Evolutionary conservation across 2,888 invertebrate genomes (phyloP).

Genomic region (Macaria notata): DNA sequence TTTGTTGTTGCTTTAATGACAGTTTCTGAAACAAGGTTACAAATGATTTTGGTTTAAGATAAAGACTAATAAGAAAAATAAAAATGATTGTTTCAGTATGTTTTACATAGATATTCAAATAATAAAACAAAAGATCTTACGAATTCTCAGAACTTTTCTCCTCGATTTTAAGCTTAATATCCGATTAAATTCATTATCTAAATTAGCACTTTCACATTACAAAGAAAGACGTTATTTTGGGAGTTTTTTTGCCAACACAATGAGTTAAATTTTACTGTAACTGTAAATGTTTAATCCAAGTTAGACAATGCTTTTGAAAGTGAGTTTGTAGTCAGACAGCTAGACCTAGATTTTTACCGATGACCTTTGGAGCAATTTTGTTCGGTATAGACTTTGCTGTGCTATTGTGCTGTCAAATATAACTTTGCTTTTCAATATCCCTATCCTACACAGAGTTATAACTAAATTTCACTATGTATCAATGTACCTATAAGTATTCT

Average conservation of each 20-base stretch:
- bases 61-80: too few relatives aligned
- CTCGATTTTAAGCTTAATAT: background rate
- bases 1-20: too few relatives aligned
- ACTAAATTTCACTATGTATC: too few relatives aligned
- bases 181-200: background rate
- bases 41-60: too few relatives aligned
- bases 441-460: background rate
- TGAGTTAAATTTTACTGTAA: background rate
- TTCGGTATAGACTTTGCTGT: slow-evolving; percentile 1
- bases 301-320: slow-evolving; percentile 5
- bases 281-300: slow-evolving; percentile 3
- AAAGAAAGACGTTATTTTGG: background rate
- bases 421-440: slow-evolving; percentile 5
- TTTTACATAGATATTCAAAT: too few relatives aligned
- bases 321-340: slow-evolving; percentile 2
- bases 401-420: slow-evolving; percentile 10
- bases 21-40: too few relatives aligned
- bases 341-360: slow-evolving; percentile 13
- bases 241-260: background rate
- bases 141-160: background rate
- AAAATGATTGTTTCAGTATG: too few relatives aligned
- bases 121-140: too few relatives aligned
- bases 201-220: slow-evolving; percentile 7
- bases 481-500: too few relatives aligned
- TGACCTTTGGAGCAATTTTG: slow-evolving; percentile 14